Evolutionary conservation across 1,140 invertebrate species (phyloP).

Genomic region (Drosophila melanica): DNA sequence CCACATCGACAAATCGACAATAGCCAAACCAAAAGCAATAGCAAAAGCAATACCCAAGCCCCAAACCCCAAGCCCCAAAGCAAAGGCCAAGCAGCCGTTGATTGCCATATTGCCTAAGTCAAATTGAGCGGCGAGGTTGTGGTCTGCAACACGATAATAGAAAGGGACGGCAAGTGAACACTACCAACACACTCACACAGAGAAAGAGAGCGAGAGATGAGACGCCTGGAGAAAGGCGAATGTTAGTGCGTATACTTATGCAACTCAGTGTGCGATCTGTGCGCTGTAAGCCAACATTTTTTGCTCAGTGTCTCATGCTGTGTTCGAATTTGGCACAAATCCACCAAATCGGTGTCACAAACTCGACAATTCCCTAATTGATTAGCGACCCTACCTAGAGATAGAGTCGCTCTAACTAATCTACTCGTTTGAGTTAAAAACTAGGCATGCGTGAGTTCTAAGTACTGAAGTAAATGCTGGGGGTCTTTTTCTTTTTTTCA

Average conservation of each 20-base stretch:
- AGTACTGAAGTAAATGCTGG: too few species aligned
- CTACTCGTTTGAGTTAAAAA: background rate
- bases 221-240: slow-evolving; percentile 34
- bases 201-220: background rate
- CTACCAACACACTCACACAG: background rate
- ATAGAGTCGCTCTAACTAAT: background rate
- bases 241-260: slow-evolving; percentile 33
- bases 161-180: background rate
- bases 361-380: slow-evolving; percentile 24
- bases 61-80: slow-evolving; percentile 13
- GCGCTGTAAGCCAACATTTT: background rate
- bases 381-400: background rate
- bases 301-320: slow-evolving; percentile 54
- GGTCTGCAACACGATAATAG: slow-evolving; percentile 4
- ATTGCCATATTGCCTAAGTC: slow-evolving; percentile 66
- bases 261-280: slow-evolving; percentile 29
- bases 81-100: slow-evolving; percentile 58
- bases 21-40: slow-evolving; percentile 18
- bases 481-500: too few species aligned
- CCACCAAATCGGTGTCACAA: slow-evolving; percentile 62
- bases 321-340: slow-evolving; percentile 44
- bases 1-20: slow-evolving; percentile 28
- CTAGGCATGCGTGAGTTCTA: too few species aligned
- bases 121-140: slow-evolving; percentile 55
- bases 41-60: slow-evolving; percentile 18